phyloP scores from a whole-genome alignment of 1,140 invertebrate species.

The Hycleus cichorii region DNA sequence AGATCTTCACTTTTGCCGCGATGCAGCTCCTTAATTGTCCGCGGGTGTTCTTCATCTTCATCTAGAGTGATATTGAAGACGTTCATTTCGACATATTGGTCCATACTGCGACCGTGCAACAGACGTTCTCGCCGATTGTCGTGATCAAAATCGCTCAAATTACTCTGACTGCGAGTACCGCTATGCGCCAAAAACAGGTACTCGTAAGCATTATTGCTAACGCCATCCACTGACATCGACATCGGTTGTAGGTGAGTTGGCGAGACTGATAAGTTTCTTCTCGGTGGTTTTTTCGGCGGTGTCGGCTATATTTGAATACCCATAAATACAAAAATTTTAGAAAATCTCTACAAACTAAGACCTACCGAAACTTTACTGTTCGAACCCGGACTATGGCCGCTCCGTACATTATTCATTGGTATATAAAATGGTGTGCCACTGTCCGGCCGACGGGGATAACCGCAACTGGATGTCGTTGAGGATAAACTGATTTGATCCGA shows the following conservation, averaged over 20 bases:
- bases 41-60: constrained; percentile 31
- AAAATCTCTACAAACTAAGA: background rate
- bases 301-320: constrained; percentile 52
- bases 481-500: constrained; percentile 42
- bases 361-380: constrained; percentile 45
- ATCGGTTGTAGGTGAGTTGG: constrained; percentile 59
- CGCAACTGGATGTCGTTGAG: constrained; percentile 41
- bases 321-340: no score
- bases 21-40: constrained; percentile 34
- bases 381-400: constrained; percentile 41
- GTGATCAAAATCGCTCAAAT: constrained; percentile 53
- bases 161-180: constrained; percentile 52
- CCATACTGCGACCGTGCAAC: constrained; percentile 61
- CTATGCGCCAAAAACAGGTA: constrained; percentile 53
- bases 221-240: constrained; percentile 49
- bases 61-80: constrained; percentile 48
- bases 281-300: constrained; percentile 80
- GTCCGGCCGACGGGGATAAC: constrained; percentile 38
- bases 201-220: constrained; percentile 50
- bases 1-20: constrained; percentile 48
- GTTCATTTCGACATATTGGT: constrained; percentile 69
- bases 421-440: constrained; percentile 39
- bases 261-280: constrained; percentile 75
- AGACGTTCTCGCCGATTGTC: constrained; percentile 47
- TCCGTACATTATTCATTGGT: constrained; percentile 39